Conservation (phyloP, 2,113 vertebrate species). For the Solea solea region DNA sequence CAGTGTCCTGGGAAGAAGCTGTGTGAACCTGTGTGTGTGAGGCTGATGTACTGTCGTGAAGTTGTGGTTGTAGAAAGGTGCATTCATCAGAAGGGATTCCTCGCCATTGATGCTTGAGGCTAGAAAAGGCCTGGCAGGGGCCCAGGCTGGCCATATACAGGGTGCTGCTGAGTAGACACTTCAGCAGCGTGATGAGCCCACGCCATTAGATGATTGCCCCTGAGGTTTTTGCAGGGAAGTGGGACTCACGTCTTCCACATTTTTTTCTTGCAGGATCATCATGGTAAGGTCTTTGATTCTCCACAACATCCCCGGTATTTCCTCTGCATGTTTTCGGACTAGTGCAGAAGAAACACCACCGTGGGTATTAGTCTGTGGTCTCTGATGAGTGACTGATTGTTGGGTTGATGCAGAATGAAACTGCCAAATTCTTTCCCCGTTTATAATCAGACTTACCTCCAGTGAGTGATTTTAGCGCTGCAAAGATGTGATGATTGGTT, state of each 20-base stretch:
- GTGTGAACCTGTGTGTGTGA: not conserved
- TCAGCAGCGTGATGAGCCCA: slow-evolving; percentile 38
- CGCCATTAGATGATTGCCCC: slow-evolving; percentile 76
- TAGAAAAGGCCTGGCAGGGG: slow-evolving; percentile 62
- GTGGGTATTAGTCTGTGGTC: not conserved
- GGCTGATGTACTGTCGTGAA: slow-evolving; percentile 21
- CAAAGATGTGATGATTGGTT: slow-evolving; percentile 1
- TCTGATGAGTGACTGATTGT: slow-evolving; percentile 3
- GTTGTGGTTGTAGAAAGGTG: slow-evolving; percentile 20
- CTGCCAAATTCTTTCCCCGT: slow-evolving; percentile 20
- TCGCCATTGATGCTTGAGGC: slow-evolving; percentile 51
- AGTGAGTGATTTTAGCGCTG: slow-evolving; percentile 22
- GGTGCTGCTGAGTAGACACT: slow-evolving; percentile 72
- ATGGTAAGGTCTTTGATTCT: slow-evolving; percentile 37
- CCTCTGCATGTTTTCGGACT: not conserved
- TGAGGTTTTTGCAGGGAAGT: slow-evolving; percentile 48
- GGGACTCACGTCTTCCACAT: slow-evolving; percentile 45
- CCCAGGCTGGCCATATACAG: slow-evolving; percentile 46
- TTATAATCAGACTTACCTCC: slow-evolving; percentile 14
- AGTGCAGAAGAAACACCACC: not conserved
- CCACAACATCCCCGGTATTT: slow-evolving; percentile 13
- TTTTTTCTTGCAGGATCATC: slow-evolving; percentile 20
- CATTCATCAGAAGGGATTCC: slow-evolving; percentile 49
- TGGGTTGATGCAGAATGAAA: not conserved
- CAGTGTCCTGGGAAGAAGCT: no score